Evolutionary conservation across 1,140 invertebrate species (phyloP).

Genomic region (Archivesica marissinica): DNA sequence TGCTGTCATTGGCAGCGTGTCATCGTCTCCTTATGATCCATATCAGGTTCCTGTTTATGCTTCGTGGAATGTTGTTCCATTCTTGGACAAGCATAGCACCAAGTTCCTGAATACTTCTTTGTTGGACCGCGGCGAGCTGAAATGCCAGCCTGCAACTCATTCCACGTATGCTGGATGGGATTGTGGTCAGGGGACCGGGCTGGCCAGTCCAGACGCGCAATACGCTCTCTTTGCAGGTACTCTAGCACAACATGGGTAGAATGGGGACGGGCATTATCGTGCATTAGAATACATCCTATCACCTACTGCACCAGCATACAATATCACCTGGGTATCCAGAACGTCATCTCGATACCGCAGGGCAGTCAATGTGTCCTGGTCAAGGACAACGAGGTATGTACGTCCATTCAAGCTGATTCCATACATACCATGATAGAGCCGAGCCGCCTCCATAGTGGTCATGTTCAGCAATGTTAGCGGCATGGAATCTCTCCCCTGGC

Average conservation of each 20-base stretch:
- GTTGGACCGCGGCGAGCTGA: too few species aligned
- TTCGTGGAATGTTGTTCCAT: not conserved
- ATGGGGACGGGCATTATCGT: slow-evolving; percentile 49
- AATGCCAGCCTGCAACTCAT: too few species aligned
- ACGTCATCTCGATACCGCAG: slow-evolving; percentile 43
- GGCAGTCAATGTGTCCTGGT: slow-evolving; percentile 33
- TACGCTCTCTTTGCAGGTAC: not conserved
- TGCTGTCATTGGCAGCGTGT: not conserved
- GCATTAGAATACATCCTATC: slow-evolving; percentile 48
- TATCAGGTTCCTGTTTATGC: not conserved
- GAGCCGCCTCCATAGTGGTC: not conserved
- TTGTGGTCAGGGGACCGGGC: not conserved
- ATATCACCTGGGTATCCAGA: slow-evolving; percentile 14
- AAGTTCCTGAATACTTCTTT: too few species aligned
- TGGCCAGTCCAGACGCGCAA: not conserved
- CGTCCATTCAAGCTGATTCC: not conserved
- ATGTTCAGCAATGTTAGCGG: slow-evolving; percentile 10
- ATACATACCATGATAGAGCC: not conserved
- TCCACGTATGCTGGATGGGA: not conserved
- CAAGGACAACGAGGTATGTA: slow-evolving; percentile 37
- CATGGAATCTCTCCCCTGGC: not conserved
- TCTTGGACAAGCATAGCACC: too few species aligned
- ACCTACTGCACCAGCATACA: slow-evolving; percentile 22
- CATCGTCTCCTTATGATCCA: too few species aligned
- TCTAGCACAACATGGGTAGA: not conserved